Evolutionary conservation across 2,113 vertebrate genomes (phyloP).

Genomic region (Microtus montanus): DNA sequence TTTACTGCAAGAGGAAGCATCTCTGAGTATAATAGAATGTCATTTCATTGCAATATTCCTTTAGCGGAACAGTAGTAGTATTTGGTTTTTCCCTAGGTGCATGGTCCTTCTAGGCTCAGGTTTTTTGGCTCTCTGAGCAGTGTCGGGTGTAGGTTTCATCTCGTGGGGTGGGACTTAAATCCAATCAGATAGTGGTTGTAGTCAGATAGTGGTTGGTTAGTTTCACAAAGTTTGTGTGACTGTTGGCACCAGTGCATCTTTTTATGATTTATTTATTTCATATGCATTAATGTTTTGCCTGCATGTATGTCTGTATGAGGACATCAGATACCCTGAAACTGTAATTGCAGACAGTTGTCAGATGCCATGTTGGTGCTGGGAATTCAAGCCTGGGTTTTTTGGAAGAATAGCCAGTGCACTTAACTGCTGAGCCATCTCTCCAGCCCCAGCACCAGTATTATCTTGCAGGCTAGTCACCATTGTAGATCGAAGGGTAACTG

Average conservation of each 20-base stretch:
- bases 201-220: not conserved
- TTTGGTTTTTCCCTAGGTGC: not conserved
- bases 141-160: not conserved
- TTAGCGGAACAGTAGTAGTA: not conserved
- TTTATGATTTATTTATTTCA: not conserved
- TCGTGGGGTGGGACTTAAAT: not conserved
- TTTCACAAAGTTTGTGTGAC: not conserved
- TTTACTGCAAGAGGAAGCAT: not conserved
- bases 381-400: not conserved
- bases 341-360: not conserved
- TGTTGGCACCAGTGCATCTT: not conserved
- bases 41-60: not conserved
- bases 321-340: not conserved
- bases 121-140: not conserved
- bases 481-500: not conserved
- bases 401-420: not conserved
- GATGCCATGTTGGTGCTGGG: not conserved
- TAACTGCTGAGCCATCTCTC: not conserved
- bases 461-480: not conserved
- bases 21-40: not conserved
- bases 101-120: not conserved
- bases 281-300: not conserved
- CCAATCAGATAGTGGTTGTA: not conserved
- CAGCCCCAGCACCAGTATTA: not conserved
- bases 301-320: not conserved